Base-by-base conservation (phyloP, 2,888 invertebrate genomes). In the Trisateles emortualis region DNA sequence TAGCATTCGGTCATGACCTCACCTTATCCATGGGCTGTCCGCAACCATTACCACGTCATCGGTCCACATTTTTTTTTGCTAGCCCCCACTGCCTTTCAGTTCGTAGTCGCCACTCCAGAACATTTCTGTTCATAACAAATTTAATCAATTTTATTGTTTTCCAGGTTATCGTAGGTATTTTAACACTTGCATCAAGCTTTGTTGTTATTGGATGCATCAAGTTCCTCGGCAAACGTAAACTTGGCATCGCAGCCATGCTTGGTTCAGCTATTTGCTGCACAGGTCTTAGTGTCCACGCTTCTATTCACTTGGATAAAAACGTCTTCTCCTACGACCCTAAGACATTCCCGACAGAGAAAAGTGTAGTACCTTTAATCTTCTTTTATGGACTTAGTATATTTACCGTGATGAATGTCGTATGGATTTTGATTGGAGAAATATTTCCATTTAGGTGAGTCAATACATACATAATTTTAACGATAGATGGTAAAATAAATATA, bases 371-470 rank as follows among this genome's bases (percentile, higher is more conserved):
- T 0, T 72, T 93, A 33, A 68, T 84, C 0, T 68, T 91, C 40
- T 92, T 93, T 72, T 88, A 90, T 44, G 50, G 82, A 0, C 72
- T 93, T 36, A 79, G 87, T 0, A 66, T 88, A 9, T 88, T 86
- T 56, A 87, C 86, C 30, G 92, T 86, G 6, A 81, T 88, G 1
- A 88, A 90, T n/a, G 81, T 94, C 10, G 94, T 94, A 1, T 94
- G 94, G 94, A 89, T 94, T 51, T 67, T 94, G 36, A 81, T 94
- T 8, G 93, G 94, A 52, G 94, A 94, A 78, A 88, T 94, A 6
- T 94, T 94, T 61, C 94, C 94, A 0, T 92, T 93, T 60, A 93
- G 93, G 94, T 94, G 8, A 52, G 45, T 35, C 0, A 16, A 24
- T n/a, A 3, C 1, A 36, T 36, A n/a, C n/a, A n/a, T n/a, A n/a